phyloP scores from a whole-genome alignment of 2,888 invertebrate genomes.

The Tetramorium bicarinatum region DNA sequence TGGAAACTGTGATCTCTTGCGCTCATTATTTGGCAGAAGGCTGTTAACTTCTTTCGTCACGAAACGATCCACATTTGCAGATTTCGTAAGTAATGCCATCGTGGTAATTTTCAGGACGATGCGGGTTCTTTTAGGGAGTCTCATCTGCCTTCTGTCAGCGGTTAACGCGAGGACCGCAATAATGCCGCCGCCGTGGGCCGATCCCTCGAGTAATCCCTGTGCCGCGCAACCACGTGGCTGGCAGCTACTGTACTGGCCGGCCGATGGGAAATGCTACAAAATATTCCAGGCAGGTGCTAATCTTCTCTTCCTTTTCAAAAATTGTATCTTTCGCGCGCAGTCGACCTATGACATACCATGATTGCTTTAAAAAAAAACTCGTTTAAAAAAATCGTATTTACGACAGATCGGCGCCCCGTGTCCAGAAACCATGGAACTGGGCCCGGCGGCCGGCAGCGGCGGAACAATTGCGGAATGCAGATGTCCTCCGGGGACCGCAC shows the following conservation, averaged over 20 bases:
- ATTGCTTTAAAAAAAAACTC: background rate
- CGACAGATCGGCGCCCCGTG: constrained; percentile 91
- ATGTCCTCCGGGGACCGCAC: constrained; percentile 93
- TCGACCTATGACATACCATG: background rate
- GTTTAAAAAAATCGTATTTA: background rate
- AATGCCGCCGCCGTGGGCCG: constrained; percentile 95
- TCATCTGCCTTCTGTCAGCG: constrained; percentile 76
- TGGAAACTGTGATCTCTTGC: background rate
- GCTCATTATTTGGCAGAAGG: too few relatives aligned
- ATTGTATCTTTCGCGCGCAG: background rate
- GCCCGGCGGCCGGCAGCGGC: constrained; percentile 88
- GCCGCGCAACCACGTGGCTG: constrained; percentile 93
- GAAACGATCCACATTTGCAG: background rate
- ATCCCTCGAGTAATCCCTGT: constrained; percentile 93
- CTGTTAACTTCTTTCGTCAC: background rate
- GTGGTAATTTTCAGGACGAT: constrained; percentile 75
- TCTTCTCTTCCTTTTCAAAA: constrained; percentile 50
- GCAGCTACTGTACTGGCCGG: constrained; percentile 95
- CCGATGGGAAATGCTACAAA: constrained; percentile 94
- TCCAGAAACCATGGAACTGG: constrained; percentile 94
- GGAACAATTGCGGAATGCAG: constrained; percentile 92
- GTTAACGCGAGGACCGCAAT: constrained; percentile 88
- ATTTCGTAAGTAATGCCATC: background rate
- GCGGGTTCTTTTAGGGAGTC: constrained; percentile 68
- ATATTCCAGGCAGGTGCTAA: constrained; percentile 90